Percentiles rank a stretch among this genome's conserved stretches.
These are phyloP conservation scores for Anaspis maculata DNA, from an alignment of 2,888 invertebrate genomes.

Conservation along the genomic window DNA sequence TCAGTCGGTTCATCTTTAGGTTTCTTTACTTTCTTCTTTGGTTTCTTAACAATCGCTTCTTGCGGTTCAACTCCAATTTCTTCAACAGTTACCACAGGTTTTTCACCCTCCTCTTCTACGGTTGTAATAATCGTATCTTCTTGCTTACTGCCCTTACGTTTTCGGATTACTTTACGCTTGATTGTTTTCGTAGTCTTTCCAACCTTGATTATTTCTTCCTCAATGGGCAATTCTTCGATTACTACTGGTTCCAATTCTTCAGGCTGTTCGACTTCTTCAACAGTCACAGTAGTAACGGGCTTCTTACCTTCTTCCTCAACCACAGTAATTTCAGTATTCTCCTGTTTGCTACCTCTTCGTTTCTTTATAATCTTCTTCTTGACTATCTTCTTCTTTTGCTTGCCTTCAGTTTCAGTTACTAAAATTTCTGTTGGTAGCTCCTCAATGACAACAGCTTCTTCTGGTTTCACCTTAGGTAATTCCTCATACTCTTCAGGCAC, in stretches of 20 bases:
- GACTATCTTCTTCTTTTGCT: constrained; percentile 18
- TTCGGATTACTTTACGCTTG: constrained; percentile 25
- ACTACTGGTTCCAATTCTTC: constrained; percentile 32
- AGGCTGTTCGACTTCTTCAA: constrained; percentile 24
- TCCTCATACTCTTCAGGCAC: not conserved
- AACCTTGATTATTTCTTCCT: constrained; percentile 24
- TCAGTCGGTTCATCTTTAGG: constrained; percentile 17
- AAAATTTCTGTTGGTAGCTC: not conserved
- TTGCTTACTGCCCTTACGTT: constrained; percentile 21
- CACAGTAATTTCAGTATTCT: constrained; percentile 35
- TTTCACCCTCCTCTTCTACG: constrained; percentile 27
- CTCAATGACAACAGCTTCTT: not conserved
- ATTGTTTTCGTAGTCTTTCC: constrained; percentile 14
- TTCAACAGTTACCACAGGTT: constrained; percentile 26
- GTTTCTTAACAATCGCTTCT: too few relatives aligned
- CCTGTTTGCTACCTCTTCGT: constrained; percentile 21
- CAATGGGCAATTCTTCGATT: constrained; percentile 34
- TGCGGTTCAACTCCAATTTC: constrained; percentile 11
- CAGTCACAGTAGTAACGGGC: constrained; percentile 26
- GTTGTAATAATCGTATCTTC: constrained; percentile 37
- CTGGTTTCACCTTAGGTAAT: constrained; percentile 12
- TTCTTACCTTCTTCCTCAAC: constrained; percentile 27
- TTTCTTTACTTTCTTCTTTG: constrained; percentile 14
- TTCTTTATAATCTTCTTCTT: constrained; percentile 28
- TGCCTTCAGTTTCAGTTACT: constrained; percentile 18